Conservation (phyloP, 2,888 invertebrate genomes). For the Athalia cordata region DNA sequence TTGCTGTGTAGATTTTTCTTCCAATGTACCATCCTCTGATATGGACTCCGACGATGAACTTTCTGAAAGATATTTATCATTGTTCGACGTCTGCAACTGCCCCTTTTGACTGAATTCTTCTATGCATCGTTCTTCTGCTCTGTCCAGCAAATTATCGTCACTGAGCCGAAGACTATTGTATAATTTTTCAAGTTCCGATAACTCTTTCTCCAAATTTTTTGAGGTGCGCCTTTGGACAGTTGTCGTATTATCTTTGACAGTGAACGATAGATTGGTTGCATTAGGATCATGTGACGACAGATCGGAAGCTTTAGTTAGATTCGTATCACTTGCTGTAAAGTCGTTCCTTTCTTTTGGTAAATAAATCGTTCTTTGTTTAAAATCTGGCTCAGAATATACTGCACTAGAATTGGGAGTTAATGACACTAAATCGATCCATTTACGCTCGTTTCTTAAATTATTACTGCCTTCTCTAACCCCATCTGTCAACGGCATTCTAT, state of each 20-base stretch:
- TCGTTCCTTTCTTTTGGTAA: background rate
- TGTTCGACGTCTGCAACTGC: conserved; percentile 57
- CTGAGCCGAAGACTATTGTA: conserved; percentile 90
- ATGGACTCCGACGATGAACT: conserved; percentile 45
- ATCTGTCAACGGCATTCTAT: background rate
- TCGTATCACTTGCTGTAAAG: background rate
- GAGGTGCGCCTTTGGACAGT: conserved; percentile 79
- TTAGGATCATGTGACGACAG: background rate
- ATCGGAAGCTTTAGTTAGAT: background rate
- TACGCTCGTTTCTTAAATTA: background rate
- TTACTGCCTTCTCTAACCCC: background rate
- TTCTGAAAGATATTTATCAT: conserved; percentile 58
- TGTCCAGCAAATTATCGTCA: conserved; percentile 87
- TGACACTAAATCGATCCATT: background rate
- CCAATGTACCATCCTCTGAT: conserved; percentile 40
- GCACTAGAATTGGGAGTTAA: background rate
- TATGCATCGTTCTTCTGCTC: conserved; percentile 85
- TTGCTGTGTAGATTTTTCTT: conserved; percentile 64
- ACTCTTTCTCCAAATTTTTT: conserved; percentile 89
- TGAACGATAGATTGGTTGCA: background rate
- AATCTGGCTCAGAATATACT: background rate
- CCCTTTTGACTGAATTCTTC: conserved; percentile 73
- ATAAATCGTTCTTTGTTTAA: conserved; percentile 7
- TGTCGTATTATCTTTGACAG: conserved; percentile 72
- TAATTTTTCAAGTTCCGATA: conserved; percentile 93